phyloP scores from a whole-genome alignment of 2,797 vertebrate species.

The Parauchenoglanis punctatus region DNA sequence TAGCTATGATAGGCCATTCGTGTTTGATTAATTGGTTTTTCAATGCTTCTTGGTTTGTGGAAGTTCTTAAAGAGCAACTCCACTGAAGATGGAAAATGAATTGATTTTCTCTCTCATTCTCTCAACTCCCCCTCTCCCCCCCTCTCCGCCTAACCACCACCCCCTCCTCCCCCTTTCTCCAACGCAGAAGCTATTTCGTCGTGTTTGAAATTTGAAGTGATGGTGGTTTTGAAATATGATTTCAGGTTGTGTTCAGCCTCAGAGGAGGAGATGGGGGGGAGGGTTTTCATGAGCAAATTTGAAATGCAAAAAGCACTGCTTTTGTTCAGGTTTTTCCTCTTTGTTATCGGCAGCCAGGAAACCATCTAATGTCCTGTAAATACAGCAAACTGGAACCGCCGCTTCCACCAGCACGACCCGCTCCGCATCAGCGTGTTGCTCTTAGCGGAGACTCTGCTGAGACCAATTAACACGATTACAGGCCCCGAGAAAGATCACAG shows the following conservation, averaged over 20 bases:
- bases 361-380: conserved; percentile 73
- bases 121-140: conserved; percentile 45
- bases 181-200: conserved; percentile 67
- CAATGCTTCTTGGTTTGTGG: conserved; percentile 80
- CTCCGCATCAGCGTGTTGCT: not conserved
- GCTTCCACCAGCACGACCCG: conserved; percentile 45
- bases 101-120: conserved; percentile 72
- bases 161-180: conserved; percentile 45
- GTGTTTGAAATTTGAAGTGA: conserved; percentile 71
- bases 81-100: conserved; percentile 79
- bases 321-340: conserved; percentile 70
- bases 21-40: conserved; percentile 87
- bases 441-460: conserved; percentile 65
- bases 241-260: conserved; percentile 68
- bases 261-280: conserved; percentile 41
- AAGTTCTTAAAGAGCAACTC: conserved; percentile 79
- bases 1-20: conserved; percentile 83
- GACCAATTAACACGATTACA: conserved; percentile 78
- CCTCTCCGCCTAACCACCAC: conserved; percentile 45
- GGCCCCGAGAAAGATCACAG: conserved; percentile 72
- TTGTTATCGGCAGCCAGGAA: conserved; percentile 72
- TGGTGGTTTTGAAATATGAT: conserved; percentile 77
- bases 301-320: conserved; percentile 75
- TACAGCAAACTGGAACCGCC: conserved; percentile 62
- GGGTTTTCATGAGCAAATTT: conserved; percentile 65